Evolutionary conservation across 2,797 vertebrate species (phyloP).

Genomic region (Hapalemur alaotrensis): DNA sequence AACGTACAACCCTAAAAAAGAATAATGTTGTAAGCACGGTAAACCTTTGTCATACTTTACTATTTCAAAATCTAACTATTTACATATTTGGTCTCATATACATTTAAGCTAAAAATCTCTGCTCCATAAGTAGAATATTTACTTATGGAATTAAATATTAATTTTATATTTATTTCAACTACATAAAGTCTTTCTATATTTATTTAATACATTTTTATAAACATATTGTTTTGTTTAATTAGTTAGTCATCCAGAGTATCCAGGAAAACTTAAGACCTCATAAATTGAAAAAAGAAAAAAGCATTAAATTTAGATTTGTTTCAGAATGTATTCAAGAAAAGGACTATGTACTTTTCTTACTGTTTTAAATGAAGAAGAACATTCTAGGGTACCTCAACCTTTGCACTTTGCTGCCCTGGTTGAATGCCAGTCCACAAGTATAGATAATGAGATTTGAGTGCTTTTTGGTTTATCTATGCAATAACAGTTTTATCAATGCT

Average conservation of each 20-base stretch:
- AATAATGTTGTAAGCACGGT: not conserved
- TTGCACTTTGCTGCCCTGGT: not conserved
- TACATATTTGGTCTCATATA: not conserved
- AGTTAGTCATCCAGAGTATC: not conserved
- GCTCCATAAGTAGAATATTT: not conserved
- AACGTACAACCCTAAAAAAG: not conserved
- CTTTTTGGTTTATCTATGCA: not conserved
- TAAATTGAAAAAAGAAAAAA: not conserved
- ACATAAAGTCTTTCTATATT: not conserved
- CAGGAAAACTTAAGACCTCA: conserved; percentile 3
- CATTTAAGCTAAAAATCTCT: conserved; percentile 28
- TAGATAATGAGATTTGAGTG: not conserved
- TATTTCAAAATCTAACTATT: conserved; percentile 2
- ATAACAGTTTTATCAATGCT: not conserved
- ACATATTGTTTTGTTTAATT: not conserved
- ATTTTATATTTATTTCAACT: conserved; percentile 32
- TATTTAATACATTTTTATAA: not conserved
- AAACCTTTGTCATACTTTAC: not conserved
- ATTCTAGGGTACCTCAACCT: not conserved
- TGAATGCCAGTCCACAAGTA: not conserved
- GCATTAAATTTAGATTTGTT: conserved; percentile 29
- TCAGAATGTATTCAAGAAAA: not conserved
- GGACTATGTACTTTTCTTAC: not conserved
- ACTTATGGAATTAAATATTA: not conserved
- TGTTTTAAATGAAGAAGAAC: not conserved